Base-by-base conservation (phyloP, 2,888 invertebrate genomes). In the Meloe dianella region DNA sequence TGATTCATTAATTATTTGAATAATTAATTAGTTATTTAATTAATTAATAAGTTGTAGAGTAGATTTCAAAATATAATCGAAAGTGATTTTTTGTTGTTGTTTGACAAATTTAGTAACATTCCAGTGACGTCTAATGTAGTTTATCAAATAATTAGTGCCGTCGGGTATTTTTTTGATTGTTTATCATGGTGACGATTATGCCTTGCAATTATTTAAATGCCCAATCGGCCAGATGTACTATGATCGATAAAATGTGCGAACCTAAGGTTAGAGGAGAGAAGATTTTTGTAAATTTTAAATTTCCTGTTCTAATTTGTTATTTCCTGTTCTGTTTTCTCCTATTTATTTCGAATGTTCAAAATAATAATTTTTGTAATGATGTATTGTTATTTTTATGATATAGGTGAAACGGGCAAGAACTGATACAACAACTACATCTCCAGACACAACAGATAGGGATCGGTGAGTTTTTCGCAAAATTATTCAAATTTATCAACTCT, bases 321-420 rank as follows among this genome's bases (percentile, higher is more conserved):
- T 51, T 51, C 51, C n/a, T n/a, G n/a, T n/a, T n/a, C 51, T 51
- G 51, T 22, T 47, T 17, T 8, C 20, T 47, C 5, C 38, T 2
- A 14, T 47, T 47, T 47, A 20, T 47, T 20, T 20, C 20, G 20
- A 4, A n/a, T n/a, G n/a, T n/a, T n/a, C n/a, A n/a, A n/a, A n/a
- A n/a, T n/a, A n/a, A n/a, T n/a, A n/a, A n/a, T n/a, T n/a, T n/a
- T n/a, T n/a, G n/a, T n/a, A n/a, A n/a, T n/a, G n/a, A n/a, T n/a
- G n/a, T n/a, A n/a, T n/a, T n/a, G n/a, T n/a, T n/a, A n/a, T n/a
- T n/a, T n/a, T n/a, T n/a, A n/a, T n/a, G n/a, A n/a, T n/a, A n/a
- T n/a, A 91, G 91, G 90, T 90, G 84, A 91, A 91, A 85, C 87
- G 91, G 84, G 86, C 89, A 76, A 86, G 90, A 85, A 87, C 88